Evolutionary conservation across 2,797 vertebrate species (phyloP).

Genomic region (Rhinatrema bivittatum): DNA sequence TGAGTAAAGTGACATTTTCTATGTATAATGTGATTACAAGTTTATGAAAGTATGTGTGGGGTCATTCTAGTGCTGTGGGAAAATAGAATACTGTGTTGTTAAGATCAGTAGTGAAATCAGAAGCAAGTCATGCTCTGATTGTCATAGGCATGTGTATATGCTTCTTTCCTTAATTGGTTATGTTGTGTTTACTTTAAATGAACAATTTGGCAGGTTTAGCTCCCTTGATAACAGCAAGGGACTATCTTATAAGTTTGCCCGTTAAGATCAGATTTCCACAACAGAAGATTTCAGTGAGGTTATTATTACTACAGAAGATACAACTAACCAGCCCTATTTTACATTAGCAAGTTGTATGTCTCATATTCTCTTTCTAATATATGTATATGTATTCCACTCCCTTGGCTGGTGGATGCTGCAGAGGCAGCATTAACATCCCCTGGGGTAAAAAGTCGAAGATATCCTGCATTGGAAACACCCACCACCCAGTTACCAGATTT

Average conservation of each 20-base stretch:
- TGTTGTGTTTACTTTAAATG: conserved; percentile 73
- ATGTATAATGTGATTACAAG: conserved; percentile 65
- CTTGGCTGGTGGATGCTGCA: too few species aligned
- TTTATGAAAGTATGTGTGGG: conserved; percentile 72
- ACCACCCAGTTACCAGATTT: too few species aligned
- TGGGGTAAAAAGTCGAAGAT: too few species aligned
- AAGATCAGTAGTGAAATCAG: conserved; percentile 72
- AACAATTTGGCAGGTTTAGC: conserved; percentile 69
- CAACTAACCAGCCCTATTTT: conserved; percentile 29
- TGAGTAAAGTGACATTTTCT: conserved; percentile 68
- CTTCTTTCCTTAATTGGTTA: conserved; percentile 70
- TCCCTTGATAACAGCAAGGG: conserved; percentile 65
- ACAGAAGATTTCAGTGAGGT: conserved; percentile 44
- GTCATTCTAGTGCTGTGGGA: conserved; percentile 72
- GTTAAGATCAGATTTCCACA: conserved; percentile 62
- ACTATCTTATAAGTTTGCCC: conserved; percentile 66
- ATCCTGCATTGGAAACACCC: too few species aligned
- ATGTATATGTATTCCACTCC: too few species aligned
- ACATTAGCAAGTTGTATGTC: too few species aligned
- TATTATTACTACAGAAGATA: conserved; percentile 35
- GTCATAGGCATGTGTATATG: conserved; percentile 68
- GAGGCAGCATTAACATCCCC: too few species aligned
- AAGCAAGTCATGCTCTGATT: conserved; percentile 67
- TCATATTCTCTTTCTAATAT: too few species aligned
- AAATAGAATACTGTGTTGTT: conserved; percentile 57